Base-by-base conservation (phyloP, 2,113 vertebrate genomes). In the Mola mola region DNA sequence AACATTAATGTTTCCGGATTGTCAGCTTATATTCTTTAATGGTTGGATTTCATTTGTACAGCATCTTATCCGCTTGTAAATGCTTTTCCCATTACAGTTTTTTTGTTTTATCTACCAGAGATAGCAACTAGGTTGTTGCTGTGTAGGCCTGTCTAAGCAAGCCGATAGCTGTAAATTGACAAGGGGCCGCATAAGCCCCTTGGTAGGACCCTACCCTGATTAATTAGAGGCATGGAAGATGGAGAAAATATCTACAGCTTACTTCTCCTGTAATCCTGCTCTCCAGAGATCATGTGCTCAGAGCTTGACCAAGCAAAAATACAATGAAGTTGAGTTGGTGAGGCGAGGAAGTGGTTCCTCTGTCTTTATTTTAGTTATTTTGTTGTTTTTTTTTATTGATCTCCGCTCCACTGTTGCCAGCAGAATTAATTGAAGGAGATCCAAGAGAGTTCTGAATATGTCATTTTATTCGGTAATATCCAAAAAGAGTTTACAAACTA, bases 151-250 rank as follows among this genome's bases (percentile, higher is more conserved):
- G 82, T 60, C 65, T 46, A 9, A 58, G 74, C 73, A 75, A 72
- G 70, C 47, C 36, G 58, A 81, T 69, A 74, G 79, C 80, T 82
- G 86, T 48, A 82, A 86, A 89, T 84, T 89, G 83, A 87, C 85
- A 66, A 72, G 82, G 66, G 81, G 77, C 83, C 62, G 50, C 49
- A 61, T 78, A 76, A 85, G 55, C 85, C 81, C 72, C 70, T 40
- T 50, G 86, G 68, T 79, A 66, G 47, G 85, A 60, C 51, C 65
- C 51, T 72, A 58, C 85, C 62, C 86, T 76, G 84, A 86, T 84
- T 89, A 82, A 87, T 89, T 87, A 88, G 83, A 84, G 72, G 66
- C 67, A 46, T 21, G 33, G 78, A 82, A 80, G 77, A 87, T 83
- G 65, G 63, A 33, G 58, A 47, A 74, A 69, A 75, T 56, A 78